A percentile compares a stretch with the other conserved stretches of the same genome.
phyloP scores from a whole-genome alignment of 1,140 invertebrate species.

The Metaphire vulgaris region DNA sequence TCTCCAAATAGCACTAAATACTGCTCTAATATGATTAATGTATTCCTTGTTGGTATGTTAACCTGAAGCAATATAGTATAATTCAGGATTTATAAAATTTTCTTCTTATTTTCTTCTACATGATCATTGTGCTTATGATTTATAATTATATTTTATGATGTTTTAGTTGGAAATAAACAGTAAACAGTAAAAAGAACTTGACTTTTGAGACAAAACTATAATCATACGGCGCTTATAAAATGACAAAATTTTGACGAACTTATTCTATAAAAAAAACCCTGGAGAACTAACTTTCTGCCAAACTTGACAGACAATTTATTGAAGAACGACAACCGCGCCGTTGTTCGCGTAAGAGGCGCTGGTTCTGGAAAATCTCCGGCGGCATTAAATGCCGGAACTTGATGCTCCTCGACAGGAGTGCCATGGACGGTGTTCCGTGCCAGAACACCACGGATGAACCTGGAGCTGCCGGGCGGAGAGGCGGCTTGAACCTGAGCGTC shows the following conservation, averaged over 20 bases:
- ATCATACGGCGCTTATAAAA: neutral
- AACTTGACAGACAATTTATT: conserved; percentile 6
- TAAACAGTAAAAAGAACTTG: neutral
- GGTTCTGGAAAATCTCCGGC: conserved; percentile 60
- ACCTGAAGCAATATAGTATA: neutral
- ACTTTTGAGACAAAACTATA: neutral
- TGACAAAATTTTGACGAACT: neutral
- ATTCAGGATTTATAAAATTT: neutral
- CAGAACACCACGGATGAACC: conserved; percentile 84
- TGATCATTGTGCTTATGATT: too few species aligned
- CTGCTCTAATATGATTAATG: too few species aligned
- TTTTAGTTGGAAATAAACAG: too few species aligned
- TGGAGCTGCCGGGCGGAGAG: conserved; percentile 36
- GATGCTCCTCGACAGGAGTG: conserved; percentile 41
- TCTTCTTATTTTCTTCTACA: neutral
- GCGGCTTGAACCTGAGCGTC: too few species aligned
- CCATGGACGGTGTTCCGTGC: conserved; percentile 92
- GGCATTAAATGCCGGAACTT: conserved; percentile 43
- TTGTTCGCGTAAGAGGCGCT: conserved; percentile 59
- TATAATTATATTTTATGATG: too few species aligned
- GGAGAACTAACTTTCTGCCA: neutral
- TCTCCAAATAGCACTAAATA: too few species aligned
- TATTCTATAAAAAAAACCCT: neutral
- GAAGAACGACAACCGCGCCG: conserved; percentile 30
- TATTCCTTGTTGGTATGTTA: too few species aligned